phyloP scores from a whole-genome alignment of 2,888 invertebrate species.

The Ramazzottius varieornatus region DNA sequence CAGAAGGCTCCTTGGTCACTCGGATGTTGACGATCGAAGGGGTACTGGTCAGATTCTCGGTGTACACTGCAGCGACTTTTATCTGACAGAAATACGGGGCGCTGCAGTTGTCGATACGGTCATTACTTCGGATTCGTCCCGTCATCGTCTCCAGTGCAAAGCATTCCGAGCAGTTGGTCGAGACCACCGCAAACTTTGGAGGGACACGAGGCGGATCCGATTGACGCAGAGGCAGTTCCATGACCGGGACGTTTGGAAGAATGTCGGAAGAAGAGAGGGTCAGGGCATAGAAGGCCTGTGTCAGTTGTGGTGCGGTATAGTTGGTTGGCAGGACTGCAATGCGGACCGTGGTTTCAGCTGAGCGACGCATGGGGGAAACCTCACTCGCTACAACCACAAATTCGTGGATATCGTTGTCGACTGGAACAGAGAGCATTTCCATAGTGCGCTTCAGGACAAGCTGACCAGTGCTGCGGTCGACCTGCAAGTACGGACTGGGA shows the following conservation, averaged over 20 bases:
- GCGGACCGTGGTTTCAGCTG: background rate
- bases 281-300: background rate
- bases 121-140: background rate
- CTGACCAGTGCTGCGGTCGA: slow-evolving; percentile 78
- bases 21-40: background rate
- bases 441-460: slow-evolving; percentile 44
- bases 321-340: background rate
- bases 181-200: background rate
- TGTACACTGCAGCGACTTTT: background rate
- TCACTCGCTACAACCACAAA: background rate
- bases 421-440: no score
- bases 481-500: slow-evolving; percentile 62
- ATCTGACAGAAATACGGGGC: background rate
- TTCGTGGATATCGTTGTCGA: no score
- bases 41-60: background rate
- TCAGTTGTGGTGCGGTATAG: background rate
- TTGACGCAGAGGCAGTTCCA: background rate
- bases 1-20: background rate
- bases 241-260: background rate
- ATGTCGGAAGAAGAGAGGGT: background rate
- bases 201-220: background rate
- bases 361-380: background rate
- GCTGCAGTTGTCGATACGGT: background rate
- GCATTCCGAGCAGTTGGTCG: background rate
- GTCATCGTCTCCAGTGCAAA: background rate